Evolutionary conservation across 1,140 invertebrate species (phyloP), one percentile per base, ranked within the genome.

Genomic region (Mactra quadrangularis): DNA sequence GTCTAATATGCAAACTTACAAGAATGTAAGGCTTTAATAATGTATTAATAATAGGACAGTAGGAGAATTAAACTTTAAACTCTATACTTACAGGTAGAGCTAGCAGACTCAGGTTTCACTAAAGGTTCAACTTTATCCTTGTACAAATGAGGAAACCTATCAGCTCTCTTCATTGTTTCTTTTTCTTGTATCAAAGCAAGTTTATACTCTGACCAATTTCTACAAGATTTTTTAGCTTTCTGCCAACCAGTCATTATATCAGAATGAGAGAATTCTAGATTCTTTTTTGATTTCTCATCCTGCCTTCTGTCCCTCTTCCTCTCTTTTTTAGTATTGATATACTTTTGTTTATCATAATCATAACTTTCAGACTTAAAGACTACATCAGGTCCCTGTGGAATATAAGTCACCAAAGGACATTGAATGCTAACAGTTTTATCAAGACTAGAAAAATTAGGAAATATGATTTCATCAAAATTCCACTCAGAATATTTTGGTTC

Each of bases 361-460:
- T 81, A 81, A n/a, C 55, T 22, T 19, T 15, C 2, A 29, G 41
- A 17, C 38, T 19, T 13, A 17, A 50, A 35, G 25, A 19, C 11
- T 19, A 38, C 19, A 0, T 53, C 45, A 15, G 2, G 50, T 2
- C 55, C 64, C 15, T 68, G 64, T 11, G 77, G 77, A 0, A 68
- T 60, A 27, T 66, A 60, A 3, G 25, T n/a, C 11, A 27, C 25
- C 29, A 71, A 29, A 15, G 77, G 52, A 31, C 38, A 38, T 9
- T 41, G 2, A 27, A 81, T 38, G 13, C 3, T 38, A 17, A 81
- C 53, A 15, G 25, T 41, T 35, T 81, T 38, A 13, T 85, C 53
- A 0, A 35, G 33, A 25, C 38, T 66, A 19, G 76, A 86, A 68
- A 91, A 87, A 57, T 87, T 74, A 31, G 89, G 90, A 35, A 91